Evolutionary conservation across 2,888 invertebrate genomes (phyloP).

Genomic region (Isoperla grammatica): DNA sequence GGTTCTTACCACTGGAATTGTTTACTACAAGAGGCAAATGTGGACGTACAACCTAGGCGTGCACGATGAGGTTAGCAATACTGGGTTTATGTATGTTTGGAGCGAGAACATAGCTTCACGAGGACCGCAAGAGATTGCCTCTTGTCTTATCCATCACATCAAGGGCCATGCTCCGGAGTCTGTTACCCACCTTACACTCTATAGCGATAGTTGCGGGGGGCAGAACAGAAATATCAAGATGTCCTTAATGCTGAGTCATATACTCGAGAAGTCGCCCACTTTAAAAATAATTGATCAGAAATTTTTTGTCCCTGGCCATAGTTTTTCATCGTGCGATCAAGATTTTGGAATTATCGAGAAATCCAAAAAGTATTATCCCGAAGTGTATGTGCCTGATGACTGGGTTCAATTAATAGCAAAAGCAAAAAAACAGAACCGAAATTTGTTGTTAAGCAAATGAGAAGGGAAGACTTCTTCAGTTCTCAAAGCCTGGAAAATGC

Average conservation of each 20-base stretch:
- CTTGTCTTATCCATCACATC: conserved; percentile 30
- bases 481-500: neutral
- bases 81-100: conserved; percentile 35
- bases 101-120: conserved; percentile 29
- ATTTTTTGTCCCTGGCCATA: neutral
- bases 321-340: neutral
- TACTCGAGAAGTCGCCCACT: neutral
- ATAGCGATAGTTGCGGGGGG: neutral
- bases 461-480: neutral
- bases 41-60: conserved; percentile 34
- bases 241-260: neutral
- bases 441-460: neutral
- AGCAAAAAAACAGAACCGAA: too few relatives aligned
- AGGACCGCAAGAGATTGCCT: conserved; percentile 36
- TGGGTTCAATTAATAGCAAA: neutral
- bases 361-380: neutral
- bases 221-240: neutral
- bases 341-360: neutral
- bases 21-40: conserved; percentile 34
- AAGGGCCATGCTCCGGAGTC: conserved; percentile 28
- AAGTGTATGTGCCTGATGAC: neutral
- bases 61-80: conserved; percentile 30
- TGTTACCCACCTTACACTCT: conserved; percentile 32
- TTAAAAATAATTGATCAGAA: neutral
- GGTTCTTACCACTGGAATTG: conserved; percentile 34